These are phyloP conservation scores for Herminia tarsipennalis DNA, from an alignment of 2,888 invertebrate genomes.

Conservation along the genomic window DNA sequence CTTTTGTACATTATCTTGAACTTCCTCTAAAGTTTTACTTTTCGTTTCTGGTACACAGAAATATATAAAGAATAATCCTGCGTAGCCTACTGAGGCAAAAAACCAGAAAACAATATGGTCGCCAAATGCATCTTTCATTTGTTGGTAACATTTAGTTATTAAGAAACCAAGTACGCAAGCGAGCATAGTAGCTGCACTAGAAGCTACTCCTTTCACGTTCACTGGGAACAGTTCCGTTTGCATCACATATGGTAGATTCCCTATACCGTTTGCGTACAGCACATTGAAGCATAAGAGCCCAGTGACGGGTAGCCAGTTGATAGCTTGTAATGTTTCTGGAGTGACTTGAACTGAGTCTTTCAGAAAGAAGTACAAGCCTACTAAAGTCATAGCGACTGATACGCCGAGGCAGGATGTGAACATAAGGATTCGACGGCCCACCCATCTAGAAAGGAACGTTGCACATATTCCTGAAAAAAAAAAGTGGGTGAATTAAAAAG, in stretches of 20 bases:
- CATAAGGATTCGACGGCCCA: conserved; percentile 83
- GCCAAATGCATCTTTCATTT: conserved; percentile 82
- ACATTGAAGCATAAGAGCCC: conserved; percentile 86
- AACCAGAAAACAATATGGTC: conserved; percentile 86
- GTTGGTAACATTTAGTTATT: conserved; percentile 86
- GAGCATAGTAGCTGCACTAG: conserved; percentile 84
- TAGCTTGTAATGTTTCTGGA: conserved; percentile 58
- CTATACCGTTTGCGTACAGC: conserved; percentile 86
- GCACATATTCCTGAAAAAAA: conserved; percentile 71
- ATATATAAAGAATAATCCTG: conserved; percentile 85
- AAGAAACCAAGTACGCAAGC: conserved; percentile 85
- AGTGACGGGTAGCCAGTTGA: conserved; percentile 82
- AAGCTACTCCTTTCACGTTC: conserved; percentile 86
- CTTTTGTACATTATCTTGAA: conserved; percentile 82
- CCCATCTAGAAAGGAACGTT: conserved; percentile 82
- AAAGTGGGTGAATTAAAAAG: background rate
- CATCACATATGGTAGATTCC: conserved; percentile 87
- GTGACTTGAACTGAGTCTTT: conserved; percentile 71
- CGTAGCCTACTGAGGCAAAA: conserved; percentile 82
- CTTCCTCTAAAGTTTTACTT: conserved; percentile 86
- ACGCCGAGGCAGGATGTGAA: conserved; percentile 83
- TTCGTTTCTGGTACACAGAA: conserved; percentile 87
- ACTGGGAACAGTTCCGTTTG: conserved; percentile 88
- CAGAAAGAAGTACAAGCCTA: conserved; percentile 83
- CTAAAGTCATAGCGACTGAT: conserved; percentile 77